These are phyloP conservation scores for Mionectes olivaceus DNA, from an alignment of 2,797 vertebrate species.

Conservation along the genomic window DNA sequence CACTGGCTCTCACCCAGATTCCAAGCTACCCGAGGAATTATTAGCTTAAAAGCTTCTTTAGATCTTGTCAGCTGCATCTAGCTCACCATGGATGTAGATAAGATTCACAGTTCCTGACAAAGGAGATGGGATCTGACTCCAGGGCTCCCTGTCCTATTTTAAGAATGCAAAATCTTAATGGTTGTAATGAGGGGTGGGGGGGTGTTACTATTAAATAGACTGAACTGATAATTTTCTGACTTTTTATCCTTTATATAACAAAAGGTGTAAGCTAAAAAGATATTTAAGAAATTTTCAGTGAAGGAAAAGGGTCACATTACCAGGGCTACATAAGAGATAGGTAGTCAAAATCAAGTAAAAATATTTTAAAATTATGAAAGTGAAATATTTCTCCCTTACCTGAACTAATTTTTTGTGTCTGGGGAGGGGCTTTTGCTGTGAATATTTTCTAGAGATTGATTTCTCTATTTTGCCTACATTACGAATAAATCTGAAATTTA, in stretches of 20 bases:
- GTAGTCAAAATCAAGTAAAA: not conserved
- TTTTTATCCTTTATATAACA: not conserved
- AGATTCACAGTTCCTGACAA: slow-evolving; percentile 1
- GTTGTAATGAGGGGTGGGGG: not conserved
- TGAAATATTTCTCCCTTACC: not conserved
- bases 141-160: not conserved
- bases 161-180: not conserved
- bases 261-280: not conserved
- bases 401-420: not conserved
- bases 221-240: not conserved
- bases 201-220: not conserved
- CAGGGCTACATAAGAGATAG: not conserved
- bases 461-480: not conserved
- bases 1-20: slow-evolving; percentile 37
- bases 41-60: slow-evolving; percentile 37
- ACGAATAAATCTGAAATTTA: not conserved
- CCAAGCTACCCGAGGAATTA: not conserved
- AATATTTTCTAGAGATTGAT: not conserved
- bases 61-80: not conserved
- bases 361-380: not conserved
- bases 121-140: not conserved
- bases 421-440: accelerated
- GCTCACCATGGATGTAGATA: not conserved
- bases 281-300: not conserved
- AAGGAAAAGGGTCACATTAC: not conserved